Base-by-base conservation (phyloP, 1,140 invertebrate genomes). In the Globodera rostochiensis region DNA sequence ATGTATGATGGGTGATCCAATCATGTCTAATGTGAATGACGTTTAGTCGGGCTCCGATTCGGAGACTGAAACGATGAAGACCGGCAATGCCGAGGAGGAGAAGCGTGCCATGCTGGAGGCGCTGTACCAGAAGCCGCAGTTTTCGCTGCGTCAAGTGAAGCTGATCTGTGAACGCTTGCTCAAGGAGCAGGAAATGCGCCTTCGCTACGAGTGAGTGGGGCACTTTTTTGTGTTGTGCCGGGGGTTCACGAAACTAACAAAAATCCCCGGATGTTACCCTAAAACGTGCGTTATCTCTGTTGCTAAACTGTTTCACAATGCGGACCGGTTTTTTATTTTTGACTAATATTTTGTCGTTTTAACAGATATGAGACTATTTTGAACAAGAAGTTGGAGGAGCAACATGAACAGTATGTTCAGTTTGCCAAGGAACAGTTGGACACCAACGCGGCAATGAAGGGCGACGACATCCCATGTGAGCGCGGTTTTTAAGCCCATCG, bases 401-500 rank as follows among this genome's bases (percentile, higher is more conserved):
- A 89, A 80, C 87, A 89, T 76, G 84, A 90, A 21, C 83, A 89
- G 57, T 89, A 90, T 57, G 86, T 88, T n/a, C 88, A 89, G 74
- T 89, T 89, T 74, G 89, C 88, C 36, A 53, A 84, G 15, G 88
- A 89, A 69, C 88, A 89, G 73, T 75, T 88, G 46, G 81, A 84
- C 49, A 64, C 70, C 49, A 78, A 78, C 47, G 60, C 64, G 19
- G 57, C 76, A 6, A 47, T 64, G 15, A 64, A 64, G 13, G 76
- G 76, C 76, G 76, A 70, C 21, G 76, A 78, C 36, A 78, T 78
- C 49, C 66, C 76, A 78, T 78, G 76, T 78, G 47, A 46, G 21
- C 15, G 11, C 46, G 36, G 6, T 21, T 21, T 57, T 8, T 3
- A 47, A 57, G 2, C 1, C 50, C 50, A 76, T 1, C 6, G 11